A percentile compares a stretch with the other conserved stretches of the same genome.
Conservation (phyloP, 1,140 invertebrate species). For the Lasioglossum albipes region DNA sequence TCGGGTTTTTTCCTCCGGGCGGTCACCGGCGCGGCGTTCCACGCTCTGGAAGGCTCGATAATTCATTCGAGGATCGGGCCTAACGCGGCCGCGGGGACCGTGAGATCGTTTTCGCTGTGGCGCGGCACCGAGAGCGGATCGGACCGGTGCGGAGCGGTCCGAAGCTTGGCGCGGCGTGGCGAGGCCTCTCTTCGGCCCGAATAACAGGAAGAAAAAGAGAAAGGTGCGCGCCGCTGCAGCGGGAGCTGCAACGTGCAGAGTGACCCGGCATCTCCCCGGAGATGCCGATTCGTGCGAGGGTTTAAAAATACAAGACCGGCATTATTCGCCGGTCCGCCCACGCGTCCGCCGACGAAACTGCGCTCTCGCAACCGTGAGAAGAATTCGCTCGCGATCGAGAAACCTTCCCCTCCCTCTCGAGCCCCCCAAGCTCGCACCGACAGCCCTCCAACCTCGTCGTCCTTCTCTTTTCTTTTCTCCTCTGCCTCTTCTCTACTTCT, state of each 20-base stretch:
- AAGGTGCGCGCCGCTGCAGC: constrained; percentile 51
- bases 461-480: not conserved
- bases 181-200: constrained; percentile 22
- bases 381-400: constrained; percentile 66
- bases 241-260: constrained; percentile 41
- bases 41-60: constrained; percentile 57
- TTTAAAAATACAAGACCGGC: constrained; percentile 69
- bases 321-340: constrained; percentile 70
- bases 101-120: constrained; percentile 63
- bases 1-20: constrained; percentile 44
- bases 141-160: constrained; percentile 10
- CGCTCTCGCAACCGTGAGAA: constrained; percentile 69
- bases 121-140: constrained; percentile 1
- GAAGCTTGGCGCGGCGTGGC: not conserved
- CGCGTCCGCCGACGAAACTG: constrained; percentile 59
- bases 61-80: constrained; percentile 59
- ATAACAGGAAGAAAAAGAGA: constrained; percentile 59
- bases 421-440: not conserved
- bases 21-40: constrained; percentile 34
- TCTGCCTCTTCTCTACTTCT: constrained; percentile 5
- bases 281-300: constrained; percentile 50
- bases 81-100: constrained; percentile 36
- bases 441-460: not conserved
- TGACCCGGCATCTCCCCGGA: constrained; percentile 44
- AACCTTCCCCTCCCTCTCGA: constrained; percentile 31